These are phyloP conservation scores for Pygmarrhopalites habei DNA, from an alignment of 1,140 invertebrate genomes.

Conservation along the genomic window DNA sequence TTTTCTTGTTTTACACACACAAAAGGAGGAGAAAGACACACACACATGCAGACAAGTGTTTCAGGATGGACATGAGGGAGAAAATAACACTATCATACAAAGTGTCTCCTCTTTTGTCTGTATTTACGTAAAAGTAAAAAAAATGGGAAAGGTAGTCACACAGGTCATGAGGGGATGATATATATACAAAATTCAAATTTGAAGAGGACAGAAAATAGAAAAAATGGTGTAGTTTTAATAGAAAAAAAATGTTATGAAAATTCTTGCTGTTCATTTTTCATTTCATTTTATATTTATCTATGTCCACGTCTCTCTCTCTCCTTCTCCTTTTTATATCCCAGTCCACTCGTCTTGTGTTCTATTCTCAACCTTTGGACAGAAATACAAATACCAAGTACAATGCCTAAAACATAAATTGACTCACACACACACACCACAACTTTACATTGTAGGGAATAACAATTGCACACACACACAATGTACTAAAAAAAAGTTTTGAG, in stretches of 20 bases:
- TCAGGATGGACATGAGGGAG: neutral
- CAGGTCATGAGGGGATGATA: too few relatives aligned
- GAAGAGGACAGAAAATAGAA: neutral
- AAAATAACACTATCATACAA: too few relatives aligned
- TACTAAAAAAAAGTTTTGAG: too few relatives aligned
- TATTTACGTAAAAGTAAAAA: too few relatives aligned
- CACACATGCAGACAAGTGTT: neutral
- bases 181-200: neutral
- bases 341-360: constrained; percentile 3
- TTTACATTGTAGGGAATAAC: neutral
- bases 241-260: constrained; percentile 2
- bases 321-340: too few relatives aligned
- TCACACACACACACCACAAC: too few relatives aligned
- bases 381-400: constrained; percentile 3
- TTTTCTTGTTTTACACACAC: too few relatives aligned
- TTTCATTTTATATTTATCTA: neutral
- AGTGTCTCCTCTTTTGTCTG: too few relatives aligned
- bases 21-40: neutral
- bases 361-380: constrained; percentile 2
- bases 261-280: constrained; percentile 1
- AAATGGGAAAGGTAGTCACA: too few relatives aligned
- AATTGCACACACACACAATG: constrained; percentile 2
- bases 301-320: too few relatives aligned
- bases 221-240: too few relatives aligned
- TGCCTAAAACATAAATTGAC: constrained; percentile 1